phyloP scores from a whole-genome alignment of 2,113 vertebrate species.

The Poecilia latipinna region DNA sequence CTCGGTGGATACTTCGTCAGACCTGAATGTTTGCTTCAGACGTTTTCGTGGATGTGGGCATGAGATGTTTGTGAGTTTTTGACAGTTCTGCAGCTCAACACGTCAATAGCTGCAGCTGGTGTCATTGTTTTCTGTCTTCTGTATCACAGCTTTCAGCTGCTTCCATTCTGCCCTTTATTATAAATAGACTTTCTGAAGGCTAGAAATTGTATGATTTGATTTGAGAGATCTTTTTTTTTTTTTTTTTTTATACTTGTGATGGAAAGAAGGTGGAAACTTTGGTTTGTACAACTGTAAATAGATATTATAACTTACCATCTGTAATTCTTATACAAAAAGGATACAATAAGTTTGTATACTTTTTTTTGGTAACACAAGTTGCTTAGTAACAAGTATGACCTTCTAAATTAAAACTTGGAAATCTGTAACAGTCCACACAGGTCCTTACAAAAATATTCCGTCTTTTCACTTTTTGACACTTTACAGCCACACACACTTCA shows the following conservation, averaged over 20 bases:
- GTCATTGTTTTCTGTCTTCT: constrained; percentile 4
- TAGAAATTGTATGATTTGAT: neutral
- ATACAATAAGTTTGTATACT: neutral
- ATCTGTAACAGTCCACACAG: neutral
- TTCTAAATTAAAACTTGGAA: neutral
- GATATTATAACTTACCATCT: neutral
- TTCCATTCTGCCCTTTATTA: constrained; percentile 19
- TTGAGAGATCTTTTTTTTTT: neutral
- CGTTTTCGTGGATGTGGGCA: neutral
- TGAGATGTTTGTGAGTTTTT: neutral
- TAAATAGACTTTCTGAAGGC: constrained; percentile 6
- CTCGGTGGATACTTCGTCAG: constrained; percentile 1
- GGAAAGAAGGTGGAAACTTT: neutral
- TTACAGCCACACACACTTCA: neutral
- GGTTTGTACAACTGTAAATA: constrained; percentile 2
- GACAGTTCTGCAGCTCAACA: neutral
- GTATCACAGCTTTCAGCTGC: neutral
- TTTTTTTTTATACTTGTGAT: constrained; percentile 4
- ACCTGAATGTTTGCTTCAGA: neutral
- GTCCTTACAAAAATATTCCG: too few species aligned
- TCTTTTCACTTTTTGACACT: neutral
- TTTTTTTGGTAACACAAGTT: neutral
- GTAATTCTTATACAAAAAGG: neutral
- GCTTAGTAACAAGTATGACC: neutral
- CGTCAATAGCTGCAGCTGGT: constrained; percentile 3